These are phyloP conservation scores for Gryllus longicercus DNA, from an alignment of 2,888 invertebrate species.

Conservation along the genomic window DNA sequence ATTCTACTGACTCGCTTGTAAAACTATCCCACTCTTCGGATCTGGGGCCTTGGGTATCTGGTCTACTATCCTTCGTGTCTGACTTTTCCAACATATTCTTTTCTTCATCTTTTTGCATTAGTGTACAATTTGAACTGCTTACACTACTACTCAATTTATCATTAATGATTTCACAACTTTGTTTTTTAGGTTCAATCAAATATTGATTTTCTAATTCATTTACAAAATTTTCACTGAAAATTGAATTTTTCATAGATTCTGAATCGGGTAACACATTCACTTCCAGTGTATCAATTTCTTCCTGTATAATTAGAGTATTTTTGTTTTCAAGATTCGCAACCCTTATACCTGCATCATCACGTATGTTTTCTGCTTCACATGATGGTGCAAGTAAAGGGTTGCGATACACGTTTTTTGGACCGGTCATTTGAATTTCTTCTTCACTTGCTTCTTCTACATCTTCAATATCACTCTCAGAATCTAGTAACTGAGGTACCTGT, in stretches of 20 bases:
- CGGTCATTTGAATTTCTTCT: slow-evolving; percentile 37
- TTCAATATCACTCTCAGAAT: slow-evolving; percentile 35
- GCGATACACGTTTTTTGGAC: slow-evolving; percentile 55
- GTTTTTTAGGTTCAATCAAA: not conserved
- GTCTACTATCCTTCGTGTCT: not conserved
- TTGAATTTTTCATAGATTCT: not conserved
- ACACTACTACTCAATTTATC: not conserved
- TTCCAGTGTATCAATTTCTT: not conserved
- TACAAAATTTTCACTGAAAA: not conserved
- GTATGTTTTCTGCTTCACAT: slow-evolving; percentile 44
- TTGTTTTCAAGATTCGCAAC: slow-evolving; percentile 31
- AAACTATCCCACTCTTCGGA: not conserved
- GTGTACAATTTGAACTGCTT: not conserved
- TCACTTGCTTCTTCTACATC: slow-evolving; percentile 40
- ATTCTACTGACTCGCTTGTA: slow-evolving; percentile 25
- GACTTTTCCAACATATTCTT: not conserved
- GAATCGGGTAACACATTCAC: too few relatives aligned
- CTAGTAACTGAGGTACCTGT: slow-evolving; percentile 37
- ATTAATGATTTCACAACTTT: not conserved
- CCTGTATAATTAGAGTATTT: not conserved
- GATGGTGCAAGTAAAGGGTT: slow-evolving; percentile 56
- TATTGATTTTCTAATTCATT: too few relatives aligned
- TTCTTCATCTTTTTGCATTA: not conserved
- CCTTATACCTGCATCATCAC: slow-evolving; percentile 33
- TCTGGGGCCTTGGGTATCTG: not conserved